Conservation (phyloP, 2,797 vertebrate genomes). For the Chelon labrosus region DNA sequence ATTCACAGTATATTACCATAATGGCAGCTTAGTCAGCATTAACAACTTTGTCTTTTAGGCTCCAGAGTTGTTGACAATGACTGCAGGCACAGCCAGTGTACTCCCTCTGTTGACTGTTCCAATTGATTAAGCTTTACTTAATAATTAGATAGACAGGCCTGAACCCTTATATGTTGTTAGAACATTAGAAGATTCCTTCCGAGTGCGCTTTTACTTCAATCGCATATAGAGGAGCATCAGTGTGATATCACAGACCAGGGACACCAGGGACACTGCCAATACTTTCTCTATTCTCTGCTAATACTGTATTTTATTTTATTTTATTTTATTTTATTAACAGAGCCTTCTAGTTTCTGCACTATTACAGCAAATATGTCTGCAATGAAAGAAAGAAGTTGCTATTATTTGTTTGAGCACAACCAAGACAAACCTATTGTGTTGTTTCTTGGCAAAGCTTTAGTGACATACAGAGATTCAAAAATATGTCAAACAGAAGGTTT, state of each 20-base stretch:
- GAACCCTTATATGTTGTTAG: background rate
- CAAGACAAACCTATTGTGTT: conserved; percentile 1
- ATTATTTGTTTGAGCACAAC: background rate
- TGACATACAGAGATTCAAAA: conserved; percentile 34
- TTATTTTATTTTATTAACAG: background rate
- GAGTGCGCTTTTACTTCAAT: background rate
- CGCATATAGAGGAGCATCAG: background rate
- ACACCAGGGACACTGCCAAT: background rate
- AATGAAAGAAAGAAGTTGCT: background rate
- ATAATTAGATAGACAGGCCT: background rate
- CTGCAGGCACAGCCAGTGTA: conserved; percentile 34
- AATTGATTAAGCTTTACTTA: background rate
- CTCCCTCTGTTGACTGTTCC: background rate
- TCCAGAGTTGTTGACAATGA: conserved; percentile 40
- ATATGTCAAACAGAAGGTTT: conserved; percentile 52
- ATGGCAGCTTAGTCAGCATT: conserved; percentile 56
- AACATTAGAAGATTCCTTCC: conserved; percentile 11
- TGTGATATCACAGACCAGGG: background rate
- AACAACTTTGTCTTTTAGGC: conserved; percentile 62
- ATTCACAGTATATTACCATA: conserved; percentile 45
- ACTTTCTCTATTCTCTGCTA: background rate
- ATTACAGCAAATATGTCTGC: too few relatives aligned
- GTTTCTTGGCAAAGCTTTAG: conserved; percentile 13
- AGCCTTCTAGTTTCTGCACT: background rate
- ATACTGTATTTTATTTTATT: background rate